Percentiles rank a stretch among this genome's conserved stretches.
These are phyloP conservation scores for Labeo catla DNA, from an alignment of 2,113 vertebrate genomes.

Conservation along the genomic window DNA sequence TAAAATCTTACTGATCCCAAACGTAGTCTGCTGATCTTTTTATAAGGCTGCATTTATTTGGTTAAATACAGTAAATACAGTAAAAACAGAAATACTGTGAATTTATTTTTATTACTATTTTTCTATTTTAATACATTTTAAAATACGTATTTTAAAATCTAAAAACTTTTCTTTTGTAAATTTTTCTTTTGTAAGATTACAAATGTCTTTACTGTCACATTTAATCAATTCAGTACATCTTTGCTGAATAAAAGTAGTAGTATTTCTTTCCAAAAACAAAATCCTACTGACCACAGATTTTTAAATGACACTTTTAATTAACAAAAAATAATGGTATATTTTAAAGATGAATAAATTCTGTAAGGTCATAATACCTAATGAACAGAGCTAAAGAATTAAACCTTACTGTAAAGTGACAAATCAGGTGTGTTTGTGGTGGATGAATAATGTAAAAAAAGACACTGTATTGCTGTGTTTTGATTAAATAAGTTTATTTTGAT, in stretches of 20 bases:
- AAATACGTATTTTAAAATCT: neutral
- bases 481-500: constrained; percentile 94
- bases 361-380: neutral
- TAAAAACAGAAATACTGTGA: neutral
- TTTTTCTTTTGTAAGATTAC: neutral
- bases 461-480: constrained; percentile 66
- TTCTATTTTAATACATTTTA: neutral
- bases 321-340: neutral
- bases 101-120: neutral
- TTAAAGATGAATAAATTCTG: neutral
- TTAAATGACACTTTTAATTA: neutral
- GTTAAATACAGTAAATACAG: neutral
- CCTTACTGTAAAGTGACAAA: neutral
- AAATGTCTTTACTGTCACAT: neutral
- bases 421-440: neutral
- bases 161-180: neutral
- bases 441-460: neutral
- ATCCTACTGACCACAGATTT: too few relatives aligned
- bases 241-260: neutral
- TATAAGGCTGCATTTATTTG: neutral
- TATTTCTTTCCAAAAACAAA: neutral
- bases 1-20: too few relatives aligned
- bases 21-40: too few relatives aligned
- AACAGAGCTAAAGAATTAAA: neutral
- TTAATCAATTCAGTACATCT: neutral